Conservation (phyloP, 1,140 invertebrate species). For the Cydia amplana region DNA sequence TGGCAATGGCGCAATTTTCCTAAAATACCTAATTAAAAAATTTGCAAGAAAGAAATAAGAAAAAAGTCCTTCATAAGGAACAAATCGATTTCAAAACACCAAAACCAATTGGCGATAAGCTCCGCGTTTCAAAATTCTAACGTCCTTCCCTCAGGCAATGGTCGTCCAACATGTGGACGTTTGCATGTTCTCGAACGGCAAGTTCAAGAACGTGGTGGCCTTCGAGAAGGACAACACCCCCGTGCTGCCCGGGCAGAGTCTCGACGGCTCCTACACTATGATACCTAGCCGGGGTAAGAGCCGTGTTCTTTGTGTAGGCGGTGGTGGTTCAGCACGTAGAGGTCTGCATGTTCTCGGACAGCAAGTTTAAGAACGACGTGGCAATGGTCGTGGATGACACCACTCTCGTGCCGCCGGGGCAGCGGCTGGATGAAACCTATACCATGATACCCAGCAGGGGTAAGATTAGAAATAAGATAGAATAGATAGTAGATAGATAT, state of each 20-base stretch:
- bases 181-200: constrained; percentile 99
- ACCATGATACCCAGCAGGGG: constrained; percentile 85
- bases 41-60: background rate
- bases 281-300: constrained; percentile 83
- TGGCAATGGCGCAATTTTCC: background rate
- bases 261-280: constrained; percentile 84
- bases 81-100: background rate
- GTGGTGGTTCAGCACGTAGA: constrained; percentile 97
- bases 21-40: background rate
- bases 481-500: no score
- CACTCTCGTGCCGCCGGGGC: constrained; percentile 83
- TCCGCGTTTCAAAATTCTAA: constrained; percentile 17
- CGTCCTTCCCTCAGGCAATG: constrained; percentile 81
- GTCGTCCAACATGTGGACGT: constrained; percentile 98
- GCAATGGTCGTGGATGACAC: constrained; percentile 89
- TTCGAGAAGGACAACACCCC: constrained; percentile 87
- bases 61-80: background rate
- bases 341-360: constrained; percentile 99
- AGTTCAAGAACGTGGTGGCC: constrained; percentile 99
- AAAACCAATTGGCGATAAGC: background rate
- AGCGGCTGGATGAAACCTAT: constrained; percentile 82
- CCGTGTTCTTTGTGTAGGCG: constrained; percentile 79
- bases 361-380: constrained; percentile 99
- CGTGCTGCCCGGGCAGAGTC: constrained; percentile 81
- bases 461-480: constrained; percentile 39